Base-by-base conservation (phyloP, 1,140 invertebrate species). In the Drosophila suzukii region DNA sequence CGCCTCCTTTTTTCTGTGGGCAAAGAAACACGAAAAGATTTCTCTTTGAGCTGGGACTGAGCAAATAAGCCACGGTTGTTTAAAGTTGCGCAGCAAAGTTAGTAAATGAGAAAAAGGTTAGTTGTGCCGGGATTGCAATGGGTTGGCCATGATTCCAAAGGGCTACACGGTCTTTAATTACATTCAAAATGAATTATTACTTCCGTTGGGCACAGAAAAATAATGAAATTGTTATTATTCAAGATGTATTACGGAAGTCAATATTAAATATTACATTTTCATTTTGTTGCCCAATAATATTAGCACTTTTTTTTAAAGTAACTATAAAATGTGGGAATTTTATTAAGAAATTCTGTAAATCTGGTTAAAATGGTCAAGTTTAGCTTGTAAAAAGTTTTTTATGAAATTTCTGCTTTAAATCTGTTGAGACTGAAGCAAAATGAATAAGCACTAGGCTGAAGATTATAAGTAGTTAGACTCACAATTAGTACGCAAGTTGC, bases 1-100 rank as follows among this genome's bases (percentile, higher is more conserved):
- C 70, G 8, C 72, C 81, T 24, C 77, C 77, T 68, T 91, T 91
- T 89, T 91, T 91, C 90, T 91, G 82, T 81, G 59, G 39, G 61
- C 59, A 72, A 66, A 60, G 30, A 60, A 54, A 49, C 53, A 65
- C 34, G 63, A 71, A 79, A 72, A 78, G 57, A 83, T 84, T 71
- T 70, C 41, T 59, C 63, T 75, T 78, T 50, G 62, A 65, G 61
- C 56, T 46, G 51, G 27, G 32, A 54, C 53, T 39, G 38, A 50
- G 61, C 50, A 75, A 75, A 82, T 79, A 85, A 71, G 46, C 44
- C 54, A 62, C 58, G 55, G 44, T 67, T 83, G 66, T 71, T 70
- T 58, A 71, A 57, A 50, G 66, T 71, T 58, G 51, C 30, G 8
- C 3, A 34, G 68, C 53, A 58, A 71, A 71, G 68, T 50, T 65